Evolutionary conservation across 2,888 invertebrate genomes (phyloP).

Genomic region (Napeogenes sylphis): DNA sequence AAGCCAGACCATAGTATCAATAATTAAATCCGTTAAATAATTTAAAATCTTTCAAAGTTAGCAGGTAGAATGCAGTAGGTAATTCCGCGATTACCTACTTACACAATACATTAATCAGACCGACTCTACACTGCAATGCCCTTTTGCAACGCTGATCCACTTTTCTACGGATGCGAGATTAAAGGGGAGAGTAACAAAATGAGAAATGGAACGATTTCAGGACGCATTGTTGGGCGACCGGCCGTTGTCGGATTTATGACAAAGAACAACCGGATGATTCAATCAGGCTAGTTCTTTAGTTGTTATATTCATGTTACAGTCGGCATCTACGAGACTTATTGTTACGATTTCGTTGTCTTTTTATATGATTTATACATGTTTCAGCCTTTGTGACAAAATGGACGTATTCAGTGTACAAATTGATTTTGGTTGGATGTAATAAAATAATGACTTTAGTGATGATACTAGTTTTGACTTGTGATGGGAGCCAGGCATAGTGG

Average conservation of each 20-base stretch:
- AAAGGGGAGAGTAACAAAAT: conserved; percentile 77
- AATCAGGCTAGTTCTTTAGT: conserved; percentile 75
- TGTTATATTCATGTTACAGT: conserved; percentile 73
- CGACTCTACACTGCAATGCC: conserved; percentile 70
- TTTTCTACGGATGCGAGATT: conserved; percentile 77
- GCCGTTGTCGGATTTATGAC: conserved; percentile 77
- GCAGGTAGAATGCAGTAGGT: conserved; percentile 19
- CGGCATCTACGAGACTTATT: conserved; percentile 64
- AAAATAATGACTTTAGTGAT: no score
- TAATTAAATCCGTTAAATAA: not conserved
- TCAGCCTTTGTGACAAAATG: conserved; percentile 23
- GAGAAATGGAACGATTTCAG: conserved; percentile 78
- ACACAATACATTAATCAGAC: conserved; percentile 72
- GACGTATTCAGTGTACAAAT: conserved; percentile 17
- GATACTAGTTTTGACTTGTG: no score
- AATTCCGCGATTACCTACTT: conserved; percentile 29
- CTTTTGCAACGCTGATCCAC: conserved; percentile 75
- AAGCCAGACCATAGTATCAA: not conserved
- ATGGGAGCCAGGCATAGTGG: no score
- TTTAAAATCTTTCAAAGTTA: not conserved
- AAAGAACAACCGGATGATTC: conserved; percentile 77
- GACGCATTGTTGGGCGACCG: conserved; percentile 73
- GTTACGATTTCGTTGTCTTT: conserved; percentile 60
- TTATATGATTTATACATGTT: conserved; percentile 37
- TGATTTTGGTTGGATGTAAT: conserved; percentile 7